A percentile compares a stretch with the other conserved stretches of the same genome.
Conservation (phyloP, 2,888 invertebrate genomes). For the Papilio elwesi region DNA sequence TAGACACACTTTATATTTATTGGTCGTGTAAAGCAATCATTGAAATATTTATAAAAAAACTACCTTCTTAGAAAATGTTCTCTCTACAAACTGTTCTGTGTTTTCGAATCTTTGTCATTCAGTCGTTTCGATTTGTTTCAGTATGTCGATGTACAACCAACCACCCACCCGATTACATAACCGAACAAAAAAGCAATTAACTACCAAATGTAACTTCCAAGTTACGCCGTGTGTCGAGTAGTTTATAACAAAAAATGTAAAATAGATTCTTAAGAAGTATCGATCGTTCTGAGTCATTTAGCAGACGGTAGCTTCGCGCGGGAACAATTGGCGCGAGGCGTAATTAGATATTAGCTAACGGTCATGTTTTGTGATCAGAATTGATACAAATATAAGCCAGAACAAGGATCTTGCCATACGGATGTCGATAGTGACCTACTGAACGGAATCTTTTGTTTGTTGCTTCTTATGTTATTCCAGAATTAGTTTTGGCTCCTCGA, state of each 20-base stretch:
- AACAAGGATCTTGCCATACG: background rate
- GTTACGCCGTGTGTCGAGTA: slow-evolving; percentile 2
- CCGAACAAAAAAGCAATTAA: background rate
- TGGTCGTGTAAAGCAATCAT: too few relatives aligned
- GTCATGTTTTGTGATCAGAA: background rate
- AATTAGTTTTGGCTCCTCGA: too few relatives aligned
- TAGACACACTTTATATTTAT: too few relatives aligned
- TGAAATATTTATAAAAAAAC: too few relatives aligned
- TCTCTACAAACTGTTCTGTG: too few relatives aligned
- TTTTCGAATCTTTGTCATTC: too few relatives aligned
- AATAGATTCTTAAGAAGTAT: slow-evolving; percentile 14
- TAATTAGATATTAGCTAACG: background rate
- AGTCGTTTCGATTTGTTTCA: background rate
- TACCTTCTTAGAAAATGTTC: too few relatives aligned
- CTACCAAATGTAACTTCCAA: slow-evolving; percentile 11
- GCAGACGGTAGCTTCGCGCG: background rate
- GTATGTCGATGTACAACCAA: background rate
- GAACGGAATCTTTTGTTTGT: too few relatives aligned
- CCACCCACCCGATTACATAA: background rate
- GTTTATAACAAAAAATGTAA: background rate
- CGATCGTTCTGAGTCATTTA: slow-evolving; percentile 29
- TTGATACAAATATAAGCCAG: background rate
- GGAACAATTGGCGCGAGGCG: background rate
- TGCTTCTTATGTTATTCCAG: too few relatives aligned
- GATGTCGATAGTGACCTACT: too few relatives aligned